Evolutionary conservation across 2,888 invertebrate genomes (phyloP), one percentile per base, ranked within the genome.

Genomic region (Apoda limacodes): DNA sequence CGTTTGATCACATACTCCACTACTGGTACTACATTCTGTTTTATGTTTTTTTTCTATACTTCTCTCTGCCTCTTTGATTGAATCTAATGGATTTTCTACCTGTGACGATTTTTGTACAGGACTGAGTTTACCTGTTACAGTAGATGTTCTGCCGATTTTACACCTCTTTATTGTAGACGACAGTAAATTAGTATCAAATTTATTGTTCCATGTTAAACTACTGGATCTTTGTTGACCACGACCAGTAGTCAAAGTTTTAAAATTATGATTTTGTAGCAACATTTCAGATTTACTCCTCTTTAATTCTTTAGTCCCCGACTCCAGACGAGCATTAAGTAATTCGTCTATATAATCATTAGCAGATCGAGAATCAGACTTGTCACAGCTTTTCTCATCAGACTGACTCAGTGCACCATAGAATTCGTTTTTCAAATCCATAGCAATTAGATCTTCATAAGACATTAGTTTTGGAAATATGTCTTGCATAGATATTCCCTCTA

Each of bases 401-500:
- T 81, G 80, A 32, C 60, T 59, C 47, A 76, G 68, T 22, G 62
- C 66, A 30, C 74, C 80, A 42, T 85, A 85, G 30, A 74, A 74
- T 46, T 87, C 88, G 37, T 80, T 83, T 52, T 85, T 86, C 32
- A 86, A 72, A 52, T 89, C 89, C 60, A 85, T 82, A 7, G 74
- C 75, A 32, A 85, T 66, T 32, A 88, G 65, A 55, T 89, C 88
- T 54, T 89, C 89, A 50, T 87, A 88, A 26, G 84, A 85, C 82
- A 85, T 85, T 34, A 84, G 61, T 55, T 87, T 87, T 9, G 88
- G 88, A 48, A 92, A 90, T 47, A 92, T 92, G 53, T 93, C 92
- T 66, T 92, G 88, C 86, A 92, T 90, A 2, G 91, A 92, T 52
- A 92, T 91, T 6, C 92, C 91, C 58, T 93, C 92, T 13, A 92